phyloP scores from a whole-genome alignment of 1,140 invertebrate species.

The Platorchestia sp. region DNA sequence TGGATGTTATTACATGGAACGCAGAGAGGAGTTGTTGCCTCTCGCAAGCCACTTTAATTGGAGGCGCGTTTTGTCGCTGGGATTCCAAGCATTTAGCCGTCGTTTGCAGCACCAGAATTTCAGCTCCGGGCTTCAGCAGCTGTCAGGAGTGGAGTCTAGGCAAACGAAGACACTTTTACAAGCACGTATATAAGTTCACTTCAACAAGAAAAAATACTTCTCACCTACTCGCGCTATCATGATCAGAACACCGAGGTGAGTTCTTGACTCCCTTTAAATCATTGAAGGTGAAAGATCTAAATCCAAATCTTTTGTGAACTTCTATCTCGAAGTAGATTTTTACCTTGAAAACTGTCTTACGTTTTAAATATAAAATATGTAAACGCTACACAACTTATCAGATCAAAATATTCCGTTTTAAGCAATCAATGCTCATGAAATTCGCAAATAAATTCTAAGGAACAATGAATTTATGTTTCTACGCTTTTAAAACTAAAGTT shows the following conservation, averaged over 20 bases:
- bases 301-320: not conserved
- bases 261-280: not conserved
- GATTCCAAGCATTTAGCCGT: not conserved
- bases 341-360: too few species aligned
- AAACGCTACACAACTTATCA: too few species aligned
- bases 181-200: too few species aligned
- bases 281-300: not conserved
- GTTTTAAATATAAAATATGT: too few species aligned
- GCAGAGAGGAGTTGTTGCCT: not conserved
- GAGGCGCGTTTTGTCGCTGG: too few species aligned
- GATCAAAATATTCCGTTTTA: too few species aligned
- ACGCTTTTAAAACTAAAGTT: too few species aligned
- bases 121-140: too few species aligned
- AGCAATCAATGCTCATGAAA: too few species aligned
- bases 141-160: not conserved
- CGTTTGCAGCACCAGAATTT: not conserved
- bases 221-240: too few species aligned
- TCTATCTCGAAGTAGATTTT: not conserved
- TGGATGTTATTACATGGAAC: not conserved
- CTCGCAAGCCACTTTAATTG: not conserved
- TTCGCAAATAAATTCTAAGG: too few species aligned
- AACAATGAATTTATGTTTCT: too few species aligned
- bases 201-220: not conserved
- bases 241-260: not conserved
- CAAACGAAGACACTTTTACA: not conserved